These are phyloP conservation scores for Poecilia gillii DNA, from an alignment of 2,797 vertebrate genomes.

Conservation along the genomic window DNA sequence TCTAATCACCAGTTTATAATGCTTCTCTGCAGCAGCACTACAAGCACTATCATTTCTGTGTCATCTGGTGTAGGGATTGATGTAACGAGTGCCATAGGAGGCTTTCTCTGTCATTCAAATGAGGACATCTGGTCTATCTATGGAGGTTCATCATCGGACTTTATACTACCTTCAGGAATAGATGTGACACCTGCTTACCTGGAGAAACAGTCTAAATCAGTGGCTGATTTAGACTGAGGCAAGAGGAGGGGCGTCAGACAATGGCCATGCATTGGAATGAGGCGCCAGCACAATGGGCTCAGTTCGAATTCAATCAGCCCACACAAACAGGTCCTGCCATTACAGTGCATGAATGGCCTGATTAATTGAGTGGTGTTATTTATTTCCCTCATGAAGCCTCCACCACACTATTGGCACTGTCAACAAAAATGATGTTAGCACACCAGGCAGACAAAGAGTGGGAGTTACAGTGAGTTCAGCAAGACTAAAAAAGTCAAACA, in stretches of 20 bases:
- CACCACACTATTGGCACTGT: conserved; percentile 65
- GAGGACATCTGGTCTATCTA: conserved; percentile 71
- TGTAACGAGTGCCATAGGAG: conserved; percentile 68
- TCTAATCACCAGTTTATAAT: conserved; percentile 66
- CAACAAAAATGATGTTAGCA: conserved; percentile 52
- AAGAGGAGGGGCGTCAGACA: conserved; percentile 49
- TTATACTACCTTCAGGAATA: conserved; percentile 60
- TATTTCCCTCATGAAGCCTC: conserved; percentile 62
- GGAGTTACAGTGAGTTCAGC: conserved; percentile 56
- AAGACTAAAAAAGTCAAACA: conserved; percentile 48
- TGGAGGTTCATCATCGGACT: conserved; percentile 56
- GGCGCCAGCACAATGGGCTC: conserved; percentile 59
- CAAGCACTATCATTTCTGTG: conserved; percentile 72
- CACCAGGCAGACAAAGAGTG: conserved; percentile 50
- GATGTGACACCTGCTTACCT: conserved; percentile 78
- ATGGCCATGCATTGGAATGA: conserved; percentile 60
- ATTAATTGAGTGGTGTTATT: conserved; percentile 65
- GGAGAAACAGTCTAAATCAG: conserved; percentile 67
- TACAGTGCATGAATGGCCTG: conserved; percentile 61
- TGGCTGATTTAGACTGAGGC: conserved; percentile 41
- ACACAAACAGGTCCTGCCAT: conserved; percentile 66
- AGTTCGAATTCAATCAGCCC: conserved; percentile 71
- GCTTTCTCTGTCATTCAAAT: conserved; percentile 68
- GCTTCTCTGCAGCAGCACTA: conserved; percentile 51
- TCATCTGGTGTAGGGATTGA: conserved; percentile 74